Base-by-base conservation (phyloP, 2,888 invertebrate genomes). In the Xestia c-nigrum region DNA sequence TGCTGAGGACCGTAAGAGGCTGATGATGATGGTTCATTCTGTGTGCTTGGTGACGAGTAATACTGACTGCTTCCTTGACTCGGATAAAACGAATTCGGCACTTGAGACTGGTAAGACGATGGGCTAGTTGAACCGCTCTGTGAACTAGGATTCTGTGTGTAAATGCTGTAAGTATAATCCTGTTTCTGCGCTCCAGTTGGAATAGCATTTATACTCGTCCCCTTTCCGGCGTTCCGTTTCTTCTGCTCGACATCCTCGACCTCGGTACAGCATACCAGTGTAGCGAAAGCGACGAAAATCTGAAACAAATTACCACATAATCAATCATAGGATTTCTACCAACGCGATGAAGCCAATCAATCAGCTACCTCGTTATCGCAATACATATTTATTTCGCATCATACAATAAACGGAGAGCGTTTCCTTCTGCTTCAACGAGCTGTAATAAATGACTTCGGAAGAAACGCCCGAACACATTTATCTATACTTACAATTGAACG, bases 161-260 rank as follows among this genome's bases (percentile, higher is more conserved):
- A 96, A 83, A 95, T 93, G 78, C 92, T 95, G 86, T 96, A 97
- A 0, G 94, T 94, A 76, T 95, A 95, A n/a, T 97, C 97, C 40
- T 94, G 94, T 72, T 97, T 97, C 87, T 96, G 97, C 9, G 94
- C 94, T 63, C 96, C 96, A 0, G 94, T 93, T 2, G 96, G 93
- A 14, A 97, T 95, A 0, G 96, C 88, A 82, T 97, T 97, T 65
- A 96, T 80, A 59, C 89, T 92, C 24, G 92, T 94, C 5, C 93
- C 90, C 83, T 96, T 96, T 10, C 93, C 95, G 3, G 92, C 94
- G 19, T 95, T 96, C 80, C 96, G 91, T 84, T 97, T 97, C 90
- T 96, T 97, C 85, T 94, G 95, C 67, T 97, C 97, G 3, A 80
- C 89, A 50, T 96, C 96, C 64, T 96, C 96, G 5, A 93, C 90